phyloP scores from a whole-genome alignment of 2,113 vertebrate species.

The Kryptolebias marmoratus region DNA sequence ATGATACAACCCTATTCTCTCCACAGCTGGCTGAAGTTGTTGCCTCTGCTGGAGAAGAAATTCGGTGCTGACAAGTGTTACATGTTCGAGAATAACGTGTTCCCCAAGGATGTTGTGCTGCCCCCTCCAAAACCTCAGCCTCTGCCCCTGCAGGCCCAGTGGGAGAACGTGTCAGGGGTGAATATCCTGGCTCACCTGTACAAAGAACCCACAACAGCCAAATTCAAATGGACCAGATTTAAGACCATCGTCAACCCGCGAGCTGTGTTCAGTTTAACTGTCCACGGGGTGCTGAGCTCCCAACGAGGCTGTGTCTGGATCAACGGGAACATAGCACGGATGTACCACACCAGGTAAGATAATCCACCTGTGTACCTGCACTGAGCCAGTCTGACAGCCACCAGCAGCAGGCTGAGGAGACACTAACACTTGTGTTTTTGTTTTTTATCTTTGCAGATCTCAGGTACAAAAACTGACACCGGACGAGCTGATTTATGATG shows the following conservation, averaged over 20 bases:
- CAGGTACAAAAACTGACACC: neutral
- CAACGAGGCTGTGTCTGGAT: neutral
- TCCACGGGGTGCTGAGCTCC: slow-evolving; percentile 50
- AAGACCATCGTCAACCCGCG: slow-evolving; percentile 71
- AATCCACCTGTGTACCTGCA: no score
- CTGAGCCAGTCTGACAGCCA: no score
- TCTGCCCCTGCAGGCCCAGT: neutral
- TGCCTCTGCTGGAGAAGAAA: slow-evolving; percentile 64
- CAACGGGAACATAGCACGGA: slow-evolving; percentile 15
- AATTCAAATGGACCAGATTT: neutral
- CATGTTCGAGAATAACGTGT: slow-evolving; percentile 78
- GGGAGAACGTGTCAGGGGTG: slow-evolving; percentile 66
- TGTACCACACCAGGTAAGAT: slow-evolving; percentile 65
- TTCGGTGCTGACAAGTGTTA: slow-evolving; percentile 55
- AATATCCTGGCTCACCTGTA: slow-evolving; percentile 78
- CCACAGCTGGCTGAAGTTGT: slow-evolving; percentile 71
- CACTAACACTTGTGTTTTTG: neutral
- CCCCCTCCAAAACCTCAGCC: neutral
- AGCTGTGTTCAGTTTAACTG: slow-evolving; percentile 13
- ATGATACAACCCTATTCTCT: neutral
- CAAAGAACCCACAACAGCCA: slow-evolving; percentile 7
- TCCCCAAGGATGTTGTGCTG: slow-evolving; percentile 17
- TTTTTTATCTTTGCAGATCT: slow-evolving; percentile 15
- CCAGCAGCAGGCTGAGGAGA: neutral
- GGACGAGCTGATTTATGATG: slow-evolving; percentile 19